Evolutionary conservation across 2,797 vertebrate genomes (phyloP).

Genomic region (Pseudomugil tenellus): DNA sequence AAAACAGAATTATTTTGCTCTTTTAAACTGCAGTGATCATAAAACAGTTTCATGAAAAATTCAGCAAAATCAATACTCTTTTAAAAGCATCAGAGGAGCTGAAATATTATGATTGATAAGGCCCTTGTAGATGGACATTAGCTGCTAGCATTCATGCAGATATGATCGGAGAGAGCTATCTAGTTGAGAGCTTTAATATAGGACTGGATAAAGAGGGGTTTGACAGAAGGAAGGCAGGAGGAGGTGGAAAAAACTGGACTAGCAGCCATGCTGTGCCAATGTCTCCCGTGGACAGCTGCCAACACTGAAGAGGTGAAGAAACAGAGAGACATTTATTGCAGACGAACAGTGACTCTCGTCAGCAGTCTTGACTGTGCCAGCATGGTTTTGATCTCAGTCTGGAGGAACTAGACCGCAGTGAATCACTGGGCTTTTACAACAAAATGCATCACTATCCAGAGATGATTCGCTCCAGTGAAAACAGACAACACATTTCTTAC

Average conservation of each 20-base stretch:
- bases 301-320: constrained; percentile 45
- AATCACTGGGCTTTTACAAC: constrained; percentile 70
- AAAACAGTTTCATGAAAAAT: constrained; percentile 61
- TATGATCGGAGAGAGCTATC: constrained; percentile 20
- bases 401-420: constrained; percentile 62
- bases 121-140: constrained; percentile 45
- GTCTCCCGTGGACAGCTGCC: constrained; percentile 48
- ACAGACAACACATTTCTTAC: constrained; percentile 54
- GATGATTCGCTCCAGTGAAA: constrained; percentile 42
- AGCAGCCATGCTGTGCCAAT: constrained; percentile 26
- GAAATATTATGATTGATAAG: constrained; percentile 62
- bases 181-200: not conserved
- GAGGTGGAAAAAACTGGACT: constrained; percentile 33
- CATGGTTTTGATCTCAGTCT: constrained; percentile 61
- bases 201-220: constrained; percentile 32
- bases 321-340: constrained; percentile 43
- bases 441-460: constrained; percentile 50
- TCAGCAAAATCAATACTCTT: constrained; percentile 51
- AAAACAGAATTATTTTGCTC: constrained; percentile 16
- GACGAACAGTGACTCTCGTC: constrained; percentile 50
- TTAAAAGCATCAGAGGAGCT: constrained; percentile 49
- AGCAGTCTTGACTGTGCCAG: constrained; percentile 50
- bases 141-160: constrained; percentile 30
- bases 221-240: constrained; percentile 27
- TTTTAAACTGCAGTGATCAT: constrained; percentile 26